A percentile compares a stretch with the other conserved stretches of the same genome.
These are phyloP conservation scores for Drosophila paulistorum DNA, from an alignment of 1,140 invertebrate genomes.

Conservation along the genomic window DNA sequence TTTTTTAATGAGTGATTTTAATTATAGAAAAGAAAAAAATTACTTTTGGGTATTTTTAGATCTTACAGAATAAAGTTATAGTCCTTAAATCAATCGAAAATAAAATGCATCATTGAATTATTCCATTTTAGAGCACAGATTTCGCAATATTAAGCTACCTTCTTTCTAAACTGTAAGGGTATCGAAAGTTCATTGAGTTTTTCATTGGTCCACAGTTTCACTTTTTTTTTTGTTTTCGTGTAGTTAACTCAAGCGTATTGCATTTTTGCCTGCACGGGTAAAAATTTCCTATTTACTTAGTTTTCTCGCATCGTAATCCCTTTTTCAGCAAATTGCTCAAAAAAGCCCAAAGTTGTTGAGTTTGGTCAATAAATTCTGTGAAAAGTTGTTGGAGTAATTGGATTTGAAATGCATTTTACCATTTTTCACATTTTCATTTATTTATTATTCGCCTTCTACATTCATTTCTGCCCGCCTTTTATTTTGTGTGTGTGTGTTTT, in stretches of 20 bases:
- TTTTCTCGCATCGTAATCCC: constrained; percentile 40
- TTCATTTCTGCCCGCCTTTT: not conserved
- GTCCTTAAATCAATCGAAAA: no score
- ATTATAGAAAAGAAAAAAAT: no score
- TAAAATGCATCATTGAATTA: no score
- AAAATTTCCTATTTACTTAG: constrained; percentile 48
- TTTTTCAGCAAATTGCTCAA: constrained; percentile 51
- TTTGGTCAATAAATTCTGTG: constrained; percentile 50
- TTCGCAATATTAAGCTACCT: no score
- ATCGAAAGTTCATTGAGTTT: not conserved
- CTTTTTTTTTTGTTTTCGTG: constrained; percentile 25
- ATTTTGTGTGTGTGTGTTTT: no score
- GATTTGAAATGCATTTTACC: constrained; percentile 36
- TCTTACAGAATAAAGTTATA: no score
- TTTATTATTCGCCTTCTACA: constrained; percentile 30
- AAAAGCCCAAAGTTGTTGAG: constrained; percentile 68
- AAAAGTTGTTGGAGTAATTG: constrained; percentile 51
- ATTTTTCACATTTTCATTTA: constrained; percentile 19
- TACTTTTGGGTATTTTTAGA: no score
- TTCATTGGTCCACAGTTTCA: not conserved
- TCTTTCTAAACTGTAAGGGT: not conserved
- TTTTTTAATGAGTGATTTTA: no score
- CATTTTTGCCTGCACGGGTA: constrained; percentile 40
- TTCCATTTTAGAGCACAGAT: no score
- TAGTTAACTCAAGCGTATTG: constrained; percentile 49